Evolutionary conservation across 2,113 vertebrate genomes (phyloP), one percentile per base, ranked within the genome.

Genomic region (Aramus guarauna): DNA sequence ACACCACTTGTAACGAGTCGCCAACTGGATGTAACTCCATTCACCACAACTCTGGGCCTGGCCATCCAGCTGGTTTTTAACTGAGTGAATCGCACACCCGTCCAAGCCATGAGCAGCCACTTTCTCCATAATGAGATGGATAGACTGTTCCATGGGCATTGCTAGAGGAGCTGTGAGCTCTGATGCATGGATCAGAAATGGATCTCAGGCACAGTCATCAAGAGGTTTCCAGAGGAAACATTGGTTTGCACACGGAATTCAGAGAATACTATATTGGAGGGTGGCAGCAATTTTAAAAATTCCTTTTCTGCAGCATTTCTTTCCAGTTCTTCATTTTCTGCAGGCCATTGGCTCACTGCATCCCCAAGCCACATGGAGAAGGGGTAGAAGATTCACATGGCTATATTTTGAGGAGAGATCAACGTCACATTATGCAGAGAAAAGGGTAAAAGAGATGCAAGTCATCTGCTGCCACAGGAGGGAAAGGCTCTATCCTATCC

Each of bases 331-430:
- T 92, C 7, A 4, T 52, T 73, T 81, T 56, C 30, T 39, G 22
- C 39, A 88, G 15, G 20, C 6, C 1, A 1, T 24, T 45, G 16
- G 6, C 16, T 80, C 22, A 50, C 2, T 1, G 34, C 11, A 56
- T 58, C 36, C 16, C 55, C 36, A n/a, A 39, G 30, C 3, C 21
- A 11, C 22, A 5, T 4, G 30, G 23, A 48, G 48, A 62, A 85
- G 5, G 11, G 9, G 15, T 11, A 39, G 47, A 62, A 74, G 27
- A 45, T 55, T 59, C 53, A 4, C 9, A 45, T 10, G 27, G 16
- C 9, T 72, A 4, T 0, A 0, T 59, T 79, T 75, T 63, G 67
- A 72, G 43, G 47, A 55, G 14, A 55, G 2, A 24, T 34, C 1
- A 1, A 2, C 22, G 27, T 41, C 32, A 55, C 6, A 13, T 17